Evolutionary conservation across 2,888 invertebrate genomes (phyloP).

Genomic region (Leptinotarsa tumamoca): DNA sequence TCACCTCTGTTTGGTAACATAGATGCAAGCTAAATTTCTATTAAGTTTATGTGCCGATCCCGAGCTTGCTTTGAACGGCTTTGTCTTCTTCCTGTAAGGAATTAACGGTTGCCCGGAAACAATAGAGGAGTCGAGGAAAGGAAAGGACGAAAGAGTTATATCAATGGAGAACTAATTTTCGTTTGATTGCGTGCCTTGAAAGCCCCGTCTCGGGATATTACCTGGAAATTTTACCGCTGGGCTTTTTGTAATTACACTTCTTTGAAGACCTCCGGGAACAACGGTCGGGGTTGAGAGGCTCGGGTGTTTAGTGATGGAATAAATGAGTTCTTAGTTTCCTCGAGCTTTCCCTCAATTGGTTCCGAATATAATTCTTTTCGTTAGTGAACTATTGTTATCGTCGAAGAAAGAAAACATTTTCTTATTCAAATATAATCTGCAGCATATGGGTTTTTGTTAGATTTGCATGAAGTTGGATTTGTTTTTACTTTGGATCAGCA

Average conservation of each 20-base stretch:
- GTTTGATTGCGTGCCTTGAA: slow-evolving; percentile 17
- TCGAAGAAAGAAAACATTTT: too few relatives aligned
- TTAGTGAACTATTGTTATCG: too few relatives aligned
- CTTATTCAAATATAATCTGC: too few relatives aligned
- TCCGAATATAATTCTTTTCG: too few relatives aligned
- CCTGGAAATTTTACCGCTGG: slow-evolving; percentile 18
- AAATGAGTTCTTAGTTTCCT: slow-evolving; percentile 7
- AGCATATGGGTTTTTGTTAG: too few relatives aligned
- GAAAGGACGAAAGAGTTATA: slow-evolving; percentile 7
- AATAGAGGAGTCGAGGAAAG: slow-evolving; percentile 3
- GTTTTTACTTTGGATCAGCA: too few relatives aligned
- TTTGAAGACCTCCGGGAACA: slow-evolving; percentile 3
- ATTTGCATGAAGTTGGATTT: too few relatives aligned
- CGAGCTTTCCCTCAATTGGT: not conserved
- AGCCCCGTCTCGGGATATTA: slow-evolving; percentile 5
- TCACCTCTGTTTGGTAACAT: too few relatives aligned
- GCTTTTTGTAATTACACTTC: slow-evolving; percentile 20
- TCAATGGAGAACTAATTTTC: slow-evolving; percentile 19
- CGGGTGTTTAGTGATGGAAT: slow-evolving; percentile 1
- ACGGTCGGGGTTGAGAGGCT: not conserved
- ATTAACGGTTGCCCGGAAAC: slow-evolving; percentile 1
- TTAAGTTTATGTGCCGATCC: too few relatives aligned
- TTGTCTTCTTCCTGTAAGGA: not conserved
- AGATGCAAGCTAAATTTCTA: too few relatives aligned
- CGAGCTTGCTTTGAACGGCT: too few relatives aligned